These are phyloP conservation scores for Lamellibrachia luymesi DNA, from an alignment of 1,140 invertebrate species.

Conservation along the genomic window DNA sequence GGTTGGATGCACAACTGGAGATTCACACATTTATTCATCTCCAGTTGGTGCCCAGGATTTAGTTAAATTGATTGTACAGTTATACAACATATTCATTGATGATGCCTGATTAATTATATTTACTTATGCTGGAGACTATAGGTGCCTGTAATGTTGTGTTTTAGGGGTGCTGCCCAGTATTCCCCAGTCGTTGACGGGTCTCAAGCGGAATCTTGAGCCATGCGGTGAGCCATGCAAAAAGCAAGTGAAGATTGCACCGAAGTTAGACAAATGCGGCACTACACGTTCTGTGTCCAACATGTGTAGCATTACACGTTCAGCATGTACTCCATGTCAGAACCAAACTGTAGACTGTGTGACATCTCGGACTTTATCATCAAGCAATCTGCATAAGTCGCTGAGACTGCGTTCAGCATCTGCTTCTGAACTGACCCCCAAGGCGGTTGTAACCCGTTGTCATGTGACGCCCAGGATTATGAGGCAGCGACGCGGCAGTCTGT, in stretches of 20 bases:
- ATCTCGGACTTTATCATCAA: not conserved
- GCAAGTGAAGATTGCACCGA: constrained; percentile 17
- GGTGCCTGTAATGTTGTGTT: not conserved
- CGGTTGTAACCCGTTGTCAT: not conserved
- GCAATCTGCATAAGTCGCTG: not conserved
- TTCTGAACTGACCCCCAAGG: not conserved
- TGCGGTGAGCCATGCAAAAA: constrained; percentile 6
- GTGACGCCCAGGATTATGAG: not conserved
- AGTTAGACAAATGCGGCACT: not conserved
- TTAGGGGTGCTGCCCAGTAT: not conserved
- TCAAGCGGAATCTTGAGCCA: not conserved
- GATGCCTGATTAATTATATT: not conserved
- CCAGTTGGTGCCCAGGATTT: too few relatives aligned
- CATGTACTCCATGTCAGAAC: not conserved
- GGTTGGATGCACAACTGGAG: too few relatives aligned
- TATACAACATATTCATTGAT: not conserved
- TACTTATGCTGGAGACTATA: not conserved
- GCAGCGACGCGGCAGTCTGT: not conserved
- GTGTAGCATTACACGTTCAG: not conserved
- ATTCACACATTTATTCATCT: too few relatives aligned
- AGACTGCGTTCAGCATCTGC: not conserved
- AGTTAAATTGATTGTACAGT: not conserved
- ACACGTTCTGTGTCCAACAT: not conserved
- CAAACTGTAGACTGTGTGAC: not conserved
- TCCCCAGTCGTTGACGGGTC: not conserved